A percentile compares a stretch with the other conserved stretches of the same genome.
Conservation (phyloP, 1,140 invertebrate genomes). For the Drosophila sp. region DNA sequence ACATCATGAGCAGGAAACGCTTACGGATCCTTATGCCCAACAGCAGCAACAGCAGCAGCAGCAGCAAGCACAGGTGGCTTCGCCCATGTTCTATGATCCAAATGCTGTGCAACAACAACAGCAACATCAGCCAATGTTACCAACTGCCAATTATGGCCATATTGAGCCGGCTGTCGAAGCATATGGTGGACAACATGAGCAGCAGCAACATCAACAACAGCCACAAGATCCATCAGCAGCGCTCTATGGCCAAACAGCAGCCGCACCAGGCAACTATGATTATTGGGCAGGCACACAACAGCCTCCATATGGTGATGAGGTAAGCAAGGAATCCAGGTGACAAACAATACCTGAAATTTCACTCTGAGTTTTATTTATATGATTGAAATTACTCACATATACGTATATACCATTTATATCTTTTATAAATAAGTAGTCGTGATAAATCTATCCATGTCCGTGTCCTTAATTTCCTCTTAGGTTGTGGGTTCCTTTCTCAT, state of each 20-base stretch:
- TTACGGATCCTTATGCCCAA: conserved; percentile 45
- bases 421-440: too few relatives aligned
- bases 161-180: conserved; percentile 34
- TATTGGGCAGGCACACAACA: conserved; percentile 62
- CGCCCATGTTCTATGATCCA: conserved; percentile 64
- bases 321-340: conserved; percentile 27
- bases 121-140: conserved; percentile 24
- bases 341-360: background rate
- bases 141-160: conserved; percentile 32
- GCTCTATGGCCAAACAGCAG: conserved; percentile 19
- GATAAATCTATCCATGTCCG: too few relatives aligned
- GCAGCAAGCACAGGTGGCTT: conserved; percentile 6
- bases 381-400: background rate
- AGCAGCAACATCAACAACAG: conserved; percentile 19
- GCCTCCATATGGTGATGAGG: conserved; percentile 69
- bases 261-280: conserved; percentile 44
- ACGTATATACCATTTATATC: background rate
- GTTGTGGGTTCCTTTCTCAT: too few relatives aligned
- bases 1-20: conserved; percentile 28
- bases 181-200: conserved; percentile 31
- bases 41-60: conserved; percentile 26
- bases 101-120: conserved; percentile 39
- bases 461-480: too few relatives aligned
- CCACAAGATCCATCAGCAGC: conserved; percentile 22
- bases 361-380: background rate